phyloP scores from a whole-genome alignment of 2,113 vertebrate genomes.

The Phylloscopus trochiloides region DNA sequence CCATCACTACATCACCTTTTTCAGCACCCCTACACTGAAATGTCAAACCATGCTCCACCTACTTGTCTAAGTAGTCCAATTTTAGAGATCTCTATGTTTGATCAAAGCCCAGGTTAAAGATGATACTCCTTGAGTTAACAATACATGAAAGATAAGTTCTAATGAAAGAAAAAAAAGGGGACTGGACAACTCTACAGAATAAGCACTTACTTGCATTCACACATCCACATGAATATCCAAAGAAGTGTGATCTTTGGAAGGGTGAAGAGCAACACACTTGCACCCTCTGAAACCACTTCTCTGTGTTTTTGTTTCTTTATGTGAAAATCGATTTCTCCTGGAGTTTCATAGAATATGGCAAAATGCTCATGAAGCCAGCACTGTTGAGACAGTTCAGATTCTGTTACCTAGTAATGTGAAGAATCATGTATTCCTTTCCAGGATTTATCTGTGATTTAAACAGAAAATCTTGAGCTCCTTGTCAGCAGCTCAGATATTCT shows the following conservation, averaged over 20 bases:
- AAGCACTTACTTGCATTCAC: neutral
- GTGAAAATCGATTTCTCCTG: neutral
- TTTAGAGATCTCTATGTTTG: neutral
- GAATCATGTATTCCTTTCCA: neutral
- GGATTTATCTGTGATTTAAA: neutral
- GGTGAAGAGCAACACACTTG: neutral
- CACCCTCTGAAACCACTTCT: neutral
- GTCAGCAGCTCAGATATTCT: neutral
- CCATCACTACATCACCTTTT: neutral
- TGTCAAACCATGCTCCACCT: neutral
- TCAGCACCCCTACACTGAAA: neutral
- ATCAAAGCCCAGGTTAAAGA: neutral
- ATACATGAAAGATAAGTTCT: neutral
- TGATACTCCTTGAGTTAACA: neutral
- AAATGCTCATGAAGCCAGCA: neutral
- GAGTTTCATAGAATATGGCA: neutral
- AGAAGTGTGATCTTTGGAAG: neutral
- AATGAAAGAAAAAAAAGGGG: neutral
- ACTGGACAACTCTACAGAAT: neutral
- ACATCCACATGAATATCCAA: neutral
- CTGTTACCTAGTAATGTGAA: neutral
- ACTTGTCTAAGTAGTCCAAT: neutral
- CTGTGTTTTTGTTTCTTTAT: neutral
- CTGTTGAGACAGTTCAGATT: neutral
- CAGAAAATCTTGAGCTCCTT: neutral